These are phyloP conservation scores for Anoplius nigerrimus DNA, from an alignment of 2,888 invertebrate species.

Conservation along the genomic window DNA sequence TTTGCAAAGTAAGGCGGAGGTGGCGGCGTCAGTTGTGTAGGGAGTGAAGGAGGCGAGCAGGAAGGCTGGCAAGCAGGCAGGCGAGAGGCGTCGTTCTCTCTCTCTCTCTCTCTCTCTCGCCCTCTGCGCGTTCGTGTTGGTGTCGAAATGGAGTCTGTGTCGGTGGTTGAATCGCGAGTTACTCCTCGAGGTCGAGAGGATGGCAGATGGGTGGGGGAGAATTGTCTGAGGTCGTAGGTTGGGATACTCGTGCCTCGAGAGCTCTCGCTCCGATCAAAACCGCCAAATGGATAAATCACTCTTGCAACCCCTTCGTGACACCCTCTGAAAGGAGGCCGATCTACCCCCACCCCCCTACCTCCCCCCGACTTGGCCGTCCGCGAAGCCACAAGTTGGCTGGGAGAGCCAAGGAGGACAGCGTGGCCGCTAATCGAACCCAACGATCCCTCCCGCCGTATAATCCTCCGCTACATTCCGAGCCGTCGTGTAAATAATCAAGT, in stretches of 20 bases:
- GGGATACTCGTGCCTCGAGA: conserved; percentile 36
- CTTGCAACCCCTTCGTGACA: conserved; percentile 17
- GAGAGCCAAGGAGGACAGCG: too few species aligned
- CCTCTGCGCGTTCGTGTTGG: conserved; percentile 7
- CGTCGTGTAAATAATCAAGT: too few species aligned
- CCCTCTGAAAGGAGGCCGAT: background rate
- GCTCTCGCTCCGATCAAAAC: conserved; percentile 42
- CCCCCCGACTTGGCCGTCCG: too few species aligned
- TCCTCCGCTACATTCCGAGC: too few species aligned
- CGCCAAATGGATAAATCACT: conserved; percentile 53
- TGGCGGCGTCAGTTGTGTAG: conserved; percentile 1
- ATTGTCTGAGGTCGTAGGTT: conserved; percentile 44
- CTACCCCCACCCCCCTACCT: background rate
- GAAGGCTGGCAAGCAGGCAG: too few species aligned
- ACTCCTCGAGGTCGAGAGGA: conserved; percentile 14
- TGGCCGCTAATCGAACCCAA: too few species aligned
- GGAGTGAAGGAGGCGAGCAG: conserved; percentile 15
- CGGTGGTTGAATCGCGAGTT: conserved; percentile 24
- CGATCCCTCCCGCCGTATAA: too few species aligned
- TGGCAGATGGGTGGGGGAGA: conserved; percentile 7
- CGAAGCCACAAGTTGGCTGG: too few species aligned
- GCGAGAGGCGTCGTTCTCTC: conserved; percentile 8
- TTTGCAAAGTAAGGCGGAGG: conserved; percentile 39
- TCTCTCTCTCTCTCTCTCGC: too few species aligned
- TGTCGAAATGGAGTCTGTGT: conserved; percentile 6